phyloP scores from a whole-genome alignment of 1,140 invertebrate species.

The Panagrolaimus sp. region DNA sequence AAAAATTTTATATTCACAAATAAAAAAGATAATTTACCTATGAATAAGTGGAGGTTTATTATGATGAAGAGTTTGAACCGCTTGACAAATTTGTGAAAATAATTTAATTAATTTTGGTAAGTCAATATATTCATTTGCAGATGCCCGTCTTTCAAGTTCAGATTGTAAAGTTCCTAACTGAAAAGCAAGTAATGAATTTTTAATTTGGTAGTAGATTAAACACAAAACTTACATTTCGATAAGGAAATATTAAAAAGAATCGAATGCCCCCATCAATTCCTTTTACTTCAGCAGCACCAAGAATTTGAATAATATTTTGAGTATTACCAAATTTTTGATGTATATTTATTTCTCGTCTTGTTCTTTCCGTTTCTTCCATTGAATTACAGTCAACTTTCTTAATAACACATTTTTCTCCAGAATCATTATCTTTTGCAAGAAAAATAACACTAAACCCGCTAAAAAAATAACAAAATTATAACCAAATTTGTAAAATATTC shows the following conservation, averaged over 20 bases:
- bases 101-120: background rate
- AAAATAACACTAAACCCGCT: constrained; percentile 79
- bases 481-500: constrained; percentile 10
- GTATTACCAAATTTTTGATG: constrained; percentile 67
- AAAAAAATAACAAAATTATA: constrained; percentile 57
- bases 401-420: constrained; percentile 70
- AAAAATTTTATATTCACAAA: background rate
- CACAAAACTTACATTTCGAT: constrained; percentile 65
- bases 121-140: background rate
- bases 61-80: constrained; percentile 6
- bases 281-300: constrained; percentile 68
- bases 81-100: constrained; percentile 3
- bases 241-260: constrained; percentile 72
- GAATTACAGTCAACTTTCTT: constrained; percentile 76
- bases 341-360: constrained; percentile 71
- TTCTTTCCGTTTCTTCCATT: constrained; percentile 71
- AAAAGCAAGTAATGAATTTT: background rate
- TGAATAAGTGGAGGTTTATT: constrained; percentile 15
- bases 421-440: constrained; percentile 70
- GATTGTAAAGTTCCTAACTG: constrained; percentile 15
- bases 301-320: constrained; percentile 71
- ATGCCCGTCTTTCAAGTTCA: background rate
- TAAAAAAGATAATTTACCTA: background rate
- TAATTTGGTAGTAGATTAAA: background rate
- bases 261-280: constrained; percentile 69